phyloP scores from a whole-genome alignment of 2,113 vertebrate genomes.

The Garra rufa region DNA sequence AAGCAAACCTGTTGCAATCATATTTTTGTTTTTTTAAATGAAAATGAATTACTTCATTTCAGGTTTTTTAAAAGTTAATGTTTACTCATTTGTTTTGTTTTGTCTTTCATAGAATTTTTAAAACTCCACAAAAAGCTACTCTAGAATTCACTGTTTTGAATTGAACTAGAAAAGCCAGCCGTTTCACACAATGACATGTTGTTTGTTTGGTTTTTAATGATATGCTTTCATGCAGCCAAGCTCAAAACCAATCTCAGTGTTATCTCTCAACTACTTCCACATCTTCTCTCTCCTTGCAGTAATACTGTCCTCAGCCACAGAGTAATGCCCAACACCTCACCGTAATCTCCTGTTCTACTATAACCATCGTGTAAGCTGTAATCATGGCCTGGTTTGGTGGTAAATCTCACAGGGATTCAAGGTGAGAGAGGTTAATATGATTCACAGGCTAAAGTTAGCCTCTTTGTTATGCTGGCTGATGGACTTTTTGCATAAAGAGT shows the following conservation, averaged over 20 bases:
- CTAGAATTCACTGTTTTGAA: background rate
- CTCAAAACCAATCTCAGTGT: background rate
- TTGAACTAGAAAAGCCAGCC: background rate
- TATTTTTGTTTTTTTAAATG: background rate
- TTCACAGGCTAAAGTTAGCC: slow-evolving; percentile 40
- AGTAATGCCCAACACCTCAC: slow-evolving; percentile 11
- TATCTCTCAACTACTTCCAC: background rate
- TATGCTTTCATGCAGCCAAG: background rate
- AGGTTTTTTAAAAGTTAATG: background rate
- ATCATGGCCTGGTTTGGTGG: slow-evolving; percentile 37
- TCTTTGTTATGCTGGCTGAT: background rate
- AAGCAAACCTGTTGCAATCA: background rate
- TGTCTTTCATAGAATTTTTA: background rate
- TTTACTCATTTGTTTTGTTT: background rate
- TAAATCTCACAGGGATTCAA: slow-evolving; percentile 37
- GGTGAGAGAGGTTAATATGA: slow-evolving; percentile 43
- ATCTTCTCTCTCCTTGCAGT: background rate
- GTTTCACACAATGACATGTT: background rate
- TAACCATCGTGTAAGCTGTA: slow-evolving; percentile 12
- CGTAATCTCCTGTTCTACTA: background rate
- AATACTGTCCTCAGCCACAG: slow-evolving; percentile 14
- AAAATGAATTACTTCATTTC: background rate
- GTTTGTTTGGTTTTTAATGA: background rate
- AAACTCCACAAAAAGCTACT: background rate
- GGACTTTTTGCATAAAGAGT: slow-evolving; percentile 12